Conservation (phyloP, 2,888 invertebrate species). For the Caenorhabditis drosophilae region DNA sequence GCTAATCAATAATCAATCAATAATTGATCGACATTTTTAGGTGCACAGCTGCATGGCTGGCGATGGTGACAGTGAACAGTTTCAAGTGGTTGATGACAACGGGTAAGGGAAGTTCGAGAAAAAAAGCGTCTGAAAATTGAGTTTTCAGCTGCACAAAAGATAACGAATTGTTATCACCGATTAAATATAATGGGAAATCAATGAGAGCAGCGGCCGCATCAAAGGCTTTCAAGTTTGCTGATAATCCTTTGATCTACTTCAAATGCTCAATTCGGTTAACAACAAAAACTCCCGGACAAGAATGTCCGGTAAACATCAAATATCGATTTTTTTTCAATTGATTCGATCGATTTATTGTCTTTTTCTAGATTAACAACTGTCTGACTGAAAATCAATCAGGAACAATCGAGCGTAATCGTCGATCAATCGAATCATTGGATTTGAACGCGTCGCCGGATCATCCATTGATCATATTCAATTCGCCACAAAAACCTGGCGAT, state of each 20-base stretch:
- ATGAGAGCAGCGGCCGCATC: conserved; percentile 35
- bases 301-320: conserved; percentile 26
- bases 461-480: conserved; percentile 9
- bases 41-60: conserved; percentile 32
- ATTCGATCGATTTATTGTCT: neutral
- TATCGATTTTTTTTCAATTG: neutral
- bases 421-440: too few species aligned
- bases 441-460: too few species aligned
- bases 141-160: conserved; percentile 18
- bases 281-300: conserved; percentile 17
- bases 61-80: conserved; percentile 19
- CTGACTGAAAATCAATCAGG: conserved; percentile 6
- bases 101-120: conserved; percentile 2
- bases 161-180: conserved; percentile 29
- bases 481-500: too few species aligned
- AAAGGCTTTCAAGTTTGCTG: conserved; percentile 34
- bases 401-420: conserved; percentile 10
- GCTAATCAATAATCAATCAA: neutral
- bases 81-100: conserved; percentile 28
- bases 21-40: conserved; percentile 5
- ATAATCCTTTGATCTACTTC: conserved; percentile 31
- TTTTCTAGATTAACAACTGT: conserved; percentile 24
- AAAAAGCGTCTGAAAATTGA: too few species aligned
- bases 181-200: conserved; percentile 21
- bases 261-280: conserved; percentile 33